A percentile compares a stretch with the other conserved stretches of the same genome.
Conservation (phyloP, 2,888 invertebrate species). For the Autographa pulchrina region DNA sequence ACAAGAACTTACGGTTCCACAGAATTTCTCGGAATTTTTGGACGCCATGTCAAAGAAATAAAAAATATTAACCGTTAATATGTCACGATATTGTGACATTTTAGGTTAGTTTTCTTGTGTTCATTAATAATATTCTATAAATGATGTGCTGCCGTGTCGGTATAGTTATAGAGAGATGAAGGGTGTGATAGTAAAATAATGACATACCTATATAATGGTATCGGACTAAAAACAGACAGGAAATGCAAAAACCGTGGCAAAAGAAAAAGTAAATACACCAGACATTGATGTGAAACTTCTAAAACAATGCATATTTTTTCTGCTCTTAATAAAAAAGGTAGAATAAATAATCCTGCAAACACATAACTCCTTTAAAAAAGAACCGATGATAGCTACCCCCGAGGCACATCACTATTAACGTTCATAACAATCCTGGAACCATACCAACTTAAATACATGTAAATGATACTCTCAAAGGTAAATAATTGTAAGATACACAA, state of each 20-base stretch:
- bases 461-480: not conserved
- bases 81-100: slow-evolving; percentile 7
- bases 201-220: not conserved
- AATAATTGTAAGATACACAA: not conserved
- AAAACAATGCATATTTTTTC: too few species aligned
- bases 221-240: too few species aligned
- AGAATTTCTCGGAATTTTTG: slow-evolving; percentile 15
- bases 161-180: not conserved
- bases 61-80: slow-evolving; percentile 1
- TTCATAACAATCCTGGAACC: not conserved
- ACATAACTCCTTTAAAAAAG: too few species aligned
- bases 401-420: not conserved
- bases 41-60: not conserved
- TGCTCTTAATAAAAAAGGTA: too few species aligned
- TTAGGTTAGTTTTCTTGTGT: not conserved
- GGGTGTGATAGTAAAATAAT: not conserved
- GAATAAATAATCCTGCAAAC: too few species aligned
- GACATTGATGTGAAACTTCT: too few species aligned
- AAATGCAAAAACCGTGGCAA: too few species aligned
- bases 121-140: not conserved
- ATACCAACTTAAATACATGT: not conserved
- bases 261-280: too few species aligned
- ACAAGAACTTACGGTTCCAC: slow-evolving; percentile 7
- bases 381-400: too few species aligned
- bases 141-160: not conserved